Evolutionary conservation across 2,113 vertebrate genomes (phyloP).

Genomic region (Oreochromis spilurus): DNA sequence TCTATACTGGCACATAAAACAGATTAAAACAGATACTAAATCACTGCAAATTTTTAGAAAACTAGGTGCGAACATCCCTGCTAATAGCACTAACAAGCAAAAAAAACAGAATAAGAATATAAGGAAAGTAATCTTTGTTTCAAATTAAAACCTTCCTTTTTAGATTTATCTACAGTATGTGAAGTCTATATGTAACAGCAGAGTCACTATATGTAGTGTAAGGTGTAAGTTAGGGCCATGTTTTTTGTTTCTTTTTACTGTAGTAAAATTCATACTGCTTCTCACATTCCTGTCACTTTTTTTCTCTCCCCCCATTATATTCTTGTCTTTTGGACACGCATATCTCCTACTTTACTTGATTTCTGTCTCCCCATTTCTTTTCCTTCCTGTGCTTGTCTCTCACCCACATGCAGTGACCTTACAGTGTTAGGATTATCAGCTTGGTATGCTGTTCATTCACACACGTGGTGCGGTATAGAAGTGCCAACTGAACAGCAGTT

Average conservation of each 20-base stretch:
- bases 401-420: conserved; percentile 32
- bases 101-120: neutral
- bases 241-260: neutral
- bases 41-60: neutral
- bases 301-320: neutral
- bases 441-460: conserved; percentile 41
- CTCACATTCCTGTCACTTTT: conserved; percentile 12
- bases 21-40: neutral
- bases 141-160: neutral
- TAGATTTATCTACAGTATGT: neutral
- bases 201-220: neutral
- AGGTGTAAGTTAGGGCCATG: neutral
- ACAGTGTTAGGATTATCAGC: conserved; percentile 29
- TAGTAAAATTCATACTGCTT: conserved; percentile 21
- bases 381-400: neutral
- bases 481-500: conserved; percentile 26
- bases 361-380: neutral
- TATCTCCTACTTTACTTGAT: neutral
- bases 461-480: conserved; percentile 24
- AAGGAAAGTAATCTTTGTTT: neutral
- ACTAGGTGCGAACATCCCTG: neutral
- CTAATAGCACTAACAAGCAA: neutral
- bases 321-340: neutral
- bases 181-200: neutral
- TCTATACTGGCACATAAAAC: neutral